Percentiles rank a stretch among this genome's conserved stretches.
Conservation (phyloP, 2,888 invertebrate genomes). For the Anoplius nigerrimus region DNA sequence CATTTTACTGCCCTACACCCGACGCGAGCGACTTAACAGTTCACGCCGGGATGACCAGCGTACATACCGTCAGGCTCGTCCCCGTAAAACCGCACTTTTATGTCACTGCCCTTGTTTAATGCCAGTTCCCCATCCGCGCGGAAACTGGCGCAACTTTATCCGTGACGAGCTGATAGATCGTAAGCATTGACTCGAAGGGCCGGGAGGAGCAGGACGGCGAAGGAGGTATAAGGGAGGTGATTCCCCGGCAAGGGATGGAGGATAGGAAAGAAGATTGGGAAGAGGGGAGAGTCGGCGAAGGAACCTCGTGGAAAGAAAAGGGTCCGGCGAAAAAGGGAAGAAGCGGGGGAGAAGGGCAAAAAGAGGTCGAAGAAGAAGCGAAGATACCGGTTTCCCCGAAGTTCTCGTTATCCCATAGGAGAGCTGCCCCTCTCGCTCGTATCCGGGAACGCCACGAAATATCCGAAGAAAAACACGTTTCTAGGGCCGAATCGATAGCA, state of each 20-base stretch:
- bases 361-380: slow-evolving; percentile 6
- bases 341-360: slow-evolving; percentile 9
- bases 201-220: neutral
- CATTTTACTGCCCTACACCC: too few relatives aligned
- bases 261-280: too few relatives aligned
- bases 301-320: slow-evolving; percentile 2
- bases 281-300: neutral
- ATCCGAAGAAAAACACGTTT: slow-evolving; percentile 68
- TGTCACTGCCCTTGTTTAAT: slow-evolving; percentile 35
- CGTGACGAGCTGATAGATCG: slow-evolving; percentile 29
- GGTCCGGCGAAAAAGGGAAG: neutral
- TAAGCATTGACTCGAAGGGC: neutral
- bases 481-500: slow-evolving; percentile 68
- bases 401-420: slow-evolving; percentile 55
- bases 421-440: slow-evolving; percentile 26
- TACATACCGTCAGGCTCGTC: neutral
- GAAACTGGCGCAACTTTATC: slow-evolving; percentile 30
- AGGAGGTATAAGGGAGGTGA: neutral
- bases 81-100: slow-evolving; percentile 12
- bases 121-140: slow-evolving; percentile 29
- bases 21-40: too few relatives aligned
- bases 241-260: too few relatives aligned
- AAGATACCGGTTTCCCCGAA: slow-evolving; percentile 39
- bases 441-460: slow-evolving; percentile 62
- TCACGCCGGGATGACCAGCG: neutral